Conservation (phyloP, 2,888 invertebrate genomes). For the Cordilura impudica region DNA sequence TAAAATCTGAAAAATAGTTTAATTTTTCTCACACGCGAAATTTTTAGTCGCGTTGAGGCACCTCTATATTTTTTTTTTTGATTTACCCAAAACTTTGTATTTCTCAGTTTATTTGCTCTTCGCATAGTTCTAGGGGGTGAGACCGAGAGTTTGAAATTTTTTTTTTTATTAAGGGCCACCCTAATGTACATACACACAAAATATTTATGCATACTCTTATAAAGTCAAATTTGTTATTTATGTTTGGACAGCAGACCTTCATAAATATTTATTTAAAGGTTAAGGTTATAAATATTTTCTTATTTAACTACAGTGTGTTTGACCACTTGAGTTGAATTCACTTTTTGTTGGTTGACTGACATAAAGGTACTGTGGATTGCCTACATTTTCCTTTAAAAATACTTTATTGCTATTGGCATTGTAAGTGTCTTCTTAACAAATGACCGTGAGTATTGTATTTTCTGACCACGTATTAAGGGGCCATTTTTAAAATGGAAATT, state of each 20-base stretch:
- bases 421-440: conserved; percentile 11
- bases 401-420: conserved; percentile 32
- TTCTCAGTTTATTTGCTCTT: no score
- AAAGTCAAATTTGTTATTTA: not conserved
- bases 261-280: conserved; percentile 47
- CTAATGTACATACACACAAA: no score
- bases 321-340: not conserved
- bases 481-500: conserved; percentile 24
- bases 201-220: not conserved
- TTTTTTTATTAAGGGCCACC: no score
- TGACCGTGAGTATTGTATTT: not conserved
- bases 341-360: not conserved
- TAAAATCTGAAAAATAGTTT: no score
- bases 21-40: no score
- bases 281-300: conserved; percentile 39
- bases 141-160: no score
- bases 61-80: no score
- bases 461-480: not conserved
- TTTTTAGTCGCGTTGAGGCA: no score
- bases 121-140: no score
- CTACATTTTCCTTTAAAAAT: conserved; percentile 33
- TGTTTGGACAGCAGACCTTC: conserved; percentile 24
- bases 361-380: conserved; percentile 45
- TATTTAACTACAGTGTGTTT: not conserved
- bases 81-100: not conserved